Evolutionary conservation across 2,797 vertebrate species (phyloP).

Genomic region (Momotus momota): DNA sequence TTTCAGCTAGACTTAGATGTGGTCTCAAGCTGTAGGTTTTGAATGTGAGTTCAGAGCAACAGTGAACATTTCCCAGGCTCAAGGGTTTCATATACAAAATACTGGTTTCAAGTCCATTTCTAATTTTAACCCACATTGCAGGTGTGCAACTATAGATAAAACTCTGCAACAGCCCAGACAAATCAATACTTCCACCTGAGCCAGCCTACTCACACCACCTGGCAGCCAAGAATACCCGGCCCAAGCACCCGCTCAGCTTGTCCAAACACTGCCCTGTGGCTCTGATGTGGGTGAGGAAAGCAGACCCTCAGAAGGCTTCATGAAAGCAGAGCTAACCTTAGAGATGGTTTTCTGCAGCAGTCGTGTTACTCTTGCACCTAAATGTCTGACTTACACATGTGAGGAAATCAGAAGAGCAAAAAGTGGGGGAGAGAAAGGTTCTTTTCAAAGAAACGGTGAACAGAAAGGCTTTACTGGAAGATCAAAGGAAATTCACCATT

Average conservation of each 20-base stretch:
- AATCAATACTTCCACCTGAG: conserved; percentile 17
- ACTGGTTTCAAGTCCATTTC: conserved; percentile 19
- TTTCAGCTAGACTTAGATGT: neutral
- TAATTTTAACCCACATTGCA: conserved; percentile 6
- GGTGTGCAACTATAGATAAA: conserved; percentile 29
- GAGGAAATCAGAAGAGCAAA: neutral
- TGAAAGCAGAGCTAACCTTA: neutral
- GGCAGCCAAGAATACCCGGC: neutral
- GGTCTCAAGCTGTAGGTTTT: neutral
- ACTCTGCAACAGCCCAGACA: neutral
- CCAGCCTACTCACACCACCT: neutral
- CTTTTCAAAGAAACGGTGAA: neutral
- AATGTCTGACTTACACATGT: neutral
- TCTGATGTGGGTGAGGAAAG: accelerated
- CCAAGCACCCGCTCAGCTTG: neutral
- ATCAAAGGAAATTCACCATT: neutral
- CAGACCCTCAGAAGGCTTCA: neutral
- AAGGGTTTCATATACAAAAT: neutral
- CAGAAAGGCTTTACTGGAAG: neutral
- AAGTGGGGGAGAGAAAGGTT: neutral
- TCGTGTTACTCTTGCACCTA: neutral
- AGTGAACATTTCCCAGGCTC: neutral
- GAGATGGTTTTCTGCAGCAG: neutral
- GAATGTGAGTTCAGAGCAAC: neutral
- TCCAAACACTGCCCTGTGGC: accelerated